Evolutionary conservation across 2,797 vertebrate genomes (phyloP), one percentile per base, ranked within the genome.

Genomic region (Galaxias olidus): DNA sequence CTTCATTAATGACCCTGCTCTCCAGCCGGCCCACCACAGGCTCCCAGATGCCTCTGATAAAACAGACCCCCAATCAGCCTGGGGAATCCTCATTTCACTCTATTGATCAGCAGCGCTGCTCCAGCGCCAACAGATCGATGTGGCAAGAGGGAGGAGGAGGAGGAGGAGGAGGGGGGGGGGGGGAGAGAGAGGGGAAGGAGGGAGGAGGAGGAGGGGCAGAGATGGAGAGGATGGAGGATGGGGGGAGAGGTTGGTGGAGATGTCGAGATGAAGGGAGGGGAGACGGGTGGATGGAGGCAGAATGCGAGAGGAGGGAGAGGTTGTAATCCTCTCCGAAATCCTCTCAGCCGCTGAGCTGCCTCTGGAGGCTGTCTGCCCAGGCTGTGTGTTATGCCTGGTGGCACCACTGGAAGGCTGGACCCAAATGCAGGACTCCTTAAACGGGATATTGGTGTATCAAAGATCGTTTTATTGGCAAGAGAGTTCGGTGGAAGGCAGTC

Each of bases 81-180:
- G 59, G 62, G 63, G 68, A 75, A 66, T 77, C 68, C 74, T 67
- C 60, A 75, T 80, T 78, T 76, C 64, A 49, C 17, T 55, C 41
- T 55, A 80, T 80, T 61, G 77, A 83, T 80, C 67, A 61, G 51
- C 12, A 8, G 47, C 60, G 63, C 48, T 51, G 63, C 47, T 49
- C 47, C 63, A 68, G 73, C 69, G 59, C 12, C 65, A 53, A 78
- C 71, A 58, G 65, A 74, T 83, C 81, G 62, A 80, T 78, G 47
- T 47, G 49, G 58, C 30, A 49, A 43, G 55, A 18, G 44, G 51
- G n/a, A 40, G 8, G 14, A 13, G 15, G 55, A 54, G 47, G 57
- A 9, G 12, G 56, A 43, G 51, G 15, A 50, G 48, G 59, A 46
- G 52, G 10, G 41, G 20, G 4, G 50, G 10, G 45, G 10, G 45